These are phyloP conservation scores for Sphaerodactylus townsendi DNA, from an alignment of 2,113 vertebrate genomes.

Conservation along the genomic window DNA sequence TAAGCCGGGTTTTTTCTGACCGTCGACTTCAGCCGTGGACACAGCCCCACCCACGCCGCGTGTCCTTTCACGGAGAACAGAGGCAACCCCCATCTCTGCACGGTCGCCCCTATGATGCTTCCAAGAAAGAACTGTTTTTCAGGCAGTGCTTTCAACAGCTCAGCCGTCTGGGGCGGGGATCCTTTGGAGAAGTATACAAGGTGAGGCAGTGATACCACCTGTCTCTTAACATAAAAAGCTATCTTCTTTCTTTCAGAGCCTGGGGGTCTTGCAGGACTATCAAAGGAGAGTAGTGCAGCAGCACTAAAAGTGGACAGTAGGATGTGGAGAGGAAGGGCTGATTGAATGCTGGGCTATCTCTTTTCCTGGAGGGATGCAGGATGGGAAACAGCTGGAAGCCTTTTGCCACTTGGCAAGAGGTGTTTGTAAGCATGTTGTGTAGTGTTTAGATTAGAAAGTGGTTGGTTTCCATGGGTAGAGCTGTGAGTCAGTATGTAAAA, in stretches of 20 bases:
- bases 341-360: background rate
- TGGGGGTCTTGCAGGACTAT: background rate
- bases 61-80: constrained; percentile 72
- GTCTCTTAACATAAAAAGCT: background rate
- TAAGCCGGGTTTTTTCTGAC: constrained; percentile 82
- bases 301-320: background rate
- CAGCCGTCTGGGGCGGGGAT: constrained; percentile 83
- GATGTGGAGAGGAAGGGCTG: background rate
- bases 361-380: background rate
- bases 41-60: constrained; percentile 74
- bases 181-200: constrained; percentile 91
- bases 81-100: constrained; percentile 45
- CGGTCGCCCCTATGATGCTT: constrained; percentile 76
- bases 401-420: background rate
- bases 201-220: constrained; percentile 61
- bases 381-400: background rate
- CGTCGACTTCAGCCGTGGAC: constrained; percentile 70
- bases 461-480: too few relatives aligned
- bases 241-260: background rate
- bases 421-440: background rate
- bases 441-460: too few relatives aligned
- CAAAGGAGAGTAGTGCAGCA: background rate
- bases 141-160: constrained; percentile 85
- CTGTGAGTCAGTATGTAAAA: background rate
- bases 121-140: constrained; percentile 82